Evolutionary conservation across 2,113 vertebrate species (phyloP), one percentile per base, ranked within the genome.

Genomic region (Piliocolobus tephrosceles): DNA sequence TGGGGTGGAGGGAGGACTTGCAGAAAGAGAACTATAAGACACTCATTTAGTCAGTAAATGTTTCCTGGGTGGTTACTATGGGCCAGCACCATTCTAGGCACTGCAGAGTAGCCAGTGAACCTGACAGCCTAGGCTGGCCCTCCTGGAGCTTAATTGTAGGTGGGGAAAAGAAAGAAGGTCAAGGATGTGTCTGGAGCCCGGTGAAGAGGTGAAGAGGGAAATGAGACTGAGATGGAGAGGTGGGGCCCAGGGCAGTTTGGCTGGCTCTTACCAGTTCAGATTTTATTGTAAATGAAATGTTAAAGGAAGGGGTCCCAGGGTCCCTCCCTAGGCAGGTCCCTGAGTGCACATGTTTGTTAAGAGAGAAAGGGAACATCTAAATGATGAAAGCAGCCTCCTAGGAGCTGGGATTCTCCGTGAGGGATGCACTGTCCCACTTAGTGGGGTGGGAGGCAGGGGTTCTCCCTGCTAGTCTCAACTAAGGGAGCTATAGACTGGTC

Each of bases 1-100:
- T 4, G 45, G 38, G 11, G 35, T 12, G 13, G 40, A 17, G 14
- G 38, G 57, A 4, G 55, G 50, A 14, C 52, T 81, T 30, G 8
- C 18, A 90, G 68, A 78, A 76, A 52, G 80, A 95, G 85, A 83
- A 70, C 1, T 6, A 3, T 45, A 73, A 72, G 76, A 35, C 14
- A 70, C 40, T 72, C 72, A 27, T 30, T 70, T 32, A 30, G 70
- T 58, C 16, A 50, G 47, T 20, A 61, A 13, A 88, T n/a, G 43
- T 25, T 40, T 70, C 5, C 66, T 83, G 12, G 35, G 47, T 25
- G 11, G 45, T 70, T 76, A 58, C 66, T 9, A 6, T 0, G 0
- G 58, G 12, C 61, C 55, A 79, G 30, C 20, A n/a, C n/a, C 27
- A 11, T 57, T 81, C 47, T 30, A 32, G 82, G 40, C 47, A 20